Conservation (phyloP, 2,888 invertebrate genomes). For the Drosophila paranaensis region DNA sequence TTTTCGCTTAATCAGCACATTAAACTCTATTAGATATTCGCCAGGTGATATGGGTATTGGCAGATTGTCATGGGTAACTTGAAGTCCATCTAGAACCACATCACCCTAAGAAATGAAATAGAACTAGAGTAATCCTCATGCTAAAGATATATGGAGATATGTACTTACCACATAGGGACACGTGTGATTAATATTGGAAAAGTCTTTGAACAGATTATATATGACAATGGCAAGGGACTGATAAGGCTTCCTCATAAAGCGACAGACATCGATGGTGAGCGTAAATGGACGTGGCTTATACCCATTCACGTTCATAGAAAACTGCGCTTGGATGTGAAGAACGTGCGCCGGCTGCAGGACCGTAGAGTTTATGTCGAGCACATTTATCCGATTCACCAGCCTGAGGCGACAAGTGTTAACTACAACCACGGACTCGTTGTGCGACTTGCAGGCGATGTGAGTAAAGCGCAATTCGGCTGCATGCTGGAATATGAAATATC, state of each 20-base stretch:
- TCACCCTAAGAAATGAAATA: background rate
- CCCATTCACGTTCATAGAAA: background rate
- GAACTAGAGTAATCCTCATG: too few species aligned
- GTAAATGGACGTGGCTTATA: background rate
- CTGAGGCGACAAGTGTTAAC: background rate
- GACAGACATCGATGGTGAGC: background rate
- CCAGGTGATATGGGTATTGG: background rate
- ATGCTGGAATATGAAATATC: background rate
- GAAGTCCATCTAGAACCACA: background rate
- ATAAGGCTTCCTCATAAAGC: background rate
- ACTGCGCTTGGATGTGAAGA: background rate
- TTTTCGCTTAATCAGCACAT: background rate
- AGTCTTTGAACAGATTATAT: background rate
- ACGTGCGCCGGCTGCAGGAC: background rate
- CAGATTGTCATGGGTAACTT: background rate
- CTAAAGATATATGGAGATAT: background rate
- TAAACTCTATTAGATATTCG: background rate
- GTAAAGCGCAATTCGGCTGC: slow-evolving; percentile 2
- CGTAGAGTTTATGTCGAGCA: background rate
- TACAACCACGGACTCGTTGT: background rate
- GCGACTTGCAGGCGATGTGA: background rate
- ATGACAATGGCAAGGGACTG: background rate
- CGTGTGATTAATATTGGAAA: background rate
- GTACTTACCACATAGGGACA: background rate
- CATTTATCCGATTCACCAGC: background rate